Base-by-base conservation (phyloP, 2,113 vertebrate species). In the Gobio gobio region DNA sequence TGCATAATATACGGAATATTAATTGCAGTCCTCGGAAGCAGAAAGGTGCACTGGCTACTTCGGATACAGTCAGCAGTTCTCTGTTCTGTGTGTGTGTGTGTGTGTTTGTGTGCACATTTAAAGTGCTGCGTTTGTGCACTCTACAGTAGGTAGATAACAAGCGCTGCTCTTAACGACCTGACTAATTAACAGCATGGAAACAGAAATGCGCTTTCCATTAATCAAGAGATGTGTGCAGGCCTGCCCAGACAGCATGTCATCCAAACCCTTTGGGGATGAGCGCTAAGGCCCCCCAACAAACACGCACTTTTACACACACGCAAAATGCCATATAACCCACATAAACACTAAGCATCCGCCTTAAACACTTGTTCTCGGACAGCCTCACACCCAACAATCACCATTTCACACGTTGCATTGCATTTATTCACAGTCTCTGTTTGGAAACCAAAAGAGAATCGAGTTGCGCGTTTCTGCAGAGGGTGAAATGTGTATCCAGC, bases 111-210 rank as follows among this genome's bases (percentile, higher is more conserved):
- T 78, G 47, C 85, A 90, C 29, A 29, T 29, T 94, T 92, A 92
- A 86, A 91, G 90, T 85, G 87, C 87, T 87, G 77, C 87, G 89
- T 87, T 78, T 86, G 86, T 78, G 86, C 78, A 61, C 90, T 90
- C 89, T 83, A 85, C 90, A 90, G 87, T 90, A 90, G 89, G 82
- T 73, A 92, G 88, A 90, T 95, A 95, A 95, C 94, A 91, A 95
- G 94, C 92, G 83, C 90, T 86, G 87, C 90, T 92, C 92, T 93
- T 88, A 95, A 94, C 94, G 90, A 94, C 91, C 91, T 86, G 88
- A 91, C 94, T 95, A 95, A 95, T 95, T 95, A 94, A 93, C 93
- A 92, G 92, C 93, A 92, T 94, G 91, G 93, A 94, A 93, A 94
- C 93, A 94, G 93, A 93, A 93, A 93, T 91, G 93, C 89, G 92